Evolutionary conservation across 2,113 vertebrate species (phyloP).

Genomic region (Centropus bengalensis): DNA sequence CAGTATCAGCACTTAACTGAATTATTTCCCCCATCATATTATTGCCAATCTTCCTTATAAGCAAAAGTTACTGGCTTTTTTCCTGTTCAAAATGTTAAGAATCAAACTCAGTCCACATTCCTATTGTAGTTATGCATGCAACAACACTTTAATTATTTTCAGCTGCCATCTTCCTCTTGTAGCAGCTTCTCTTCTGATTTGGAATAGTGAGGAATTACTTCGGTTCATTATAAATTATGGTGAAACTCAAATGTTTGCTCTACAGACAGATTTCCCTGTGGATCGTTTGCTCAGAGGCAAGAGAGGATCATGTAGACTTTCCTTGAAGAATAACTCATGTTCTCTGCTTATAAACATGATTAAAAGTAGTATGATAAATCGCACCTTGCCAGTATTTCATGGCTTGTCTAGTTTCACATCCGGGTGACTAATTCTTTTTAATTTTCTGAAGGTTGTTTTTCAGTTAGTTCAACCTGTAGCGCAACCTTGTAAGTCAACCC

Average conservation of each 20-base stretch:
- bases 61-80: rapidly evolving
- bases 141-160: background rate
- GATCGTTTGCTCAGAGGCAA: background rate
- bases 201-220: background rate
- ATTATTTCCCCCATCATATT: background rate
- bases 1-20: background rate
- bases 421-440: background rate
- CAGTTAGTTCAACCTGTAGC: background rate
- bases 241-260: background rate
- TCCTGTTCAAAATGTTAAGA: background rate
- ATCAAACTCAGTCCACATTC: background rate
- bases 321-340: background rate
- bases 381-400: background rate
- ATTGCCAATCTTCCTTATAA: background rate
- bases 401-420: background rate
- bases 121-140: background rate
- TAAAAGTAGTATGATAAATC: background rate
- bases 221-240: background rate
- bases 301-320: background rate
- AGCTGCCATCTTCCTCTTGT: background rate
- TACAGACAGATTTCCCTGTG: background rate
- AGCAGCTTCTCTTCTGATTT: background rate
- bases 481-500: background rate
- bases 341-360: background rate
- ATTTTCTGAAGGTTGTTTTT: background rate